Evolutionary conservation across 2,888 invertebrate genomes (phyloP).

Genomic region (Ichneumoninae sp.): DNA sequence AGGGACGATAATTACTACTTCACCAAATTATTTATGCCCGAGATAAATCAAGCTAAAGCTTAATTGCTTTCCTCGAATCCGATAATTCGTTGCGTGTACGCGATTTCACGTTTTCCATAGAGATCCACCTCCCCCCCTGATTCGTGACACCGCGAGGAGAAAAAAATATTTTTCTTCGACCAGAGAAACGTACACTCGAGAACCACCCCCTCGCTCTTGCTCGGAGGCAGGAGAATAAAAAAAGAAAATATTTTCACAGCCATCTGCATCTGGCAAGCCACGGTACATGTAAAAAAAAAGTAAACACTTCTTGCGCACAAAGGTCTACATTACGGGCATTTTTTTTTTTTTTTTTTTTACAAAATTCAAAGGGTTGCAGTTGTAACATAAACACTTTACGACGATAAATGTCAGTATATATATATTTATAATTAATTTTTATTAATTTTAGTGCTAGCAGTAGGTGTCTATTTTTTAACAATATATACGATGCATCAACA

Average conservation of each 20-base stretch:
- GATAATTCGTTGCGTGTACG: conserved; percentile 72
- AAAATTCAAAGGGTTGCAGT: no score
- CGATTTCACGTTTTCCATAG: conserved; percentile 69
- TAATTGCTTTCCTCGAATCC: conserved; percentile 80
- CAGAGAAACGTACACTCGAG: conserved; percentile 2
- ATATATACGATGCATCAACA: no score
- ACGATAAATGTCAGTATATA: no score
- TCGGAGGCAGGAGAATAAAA: background rate
- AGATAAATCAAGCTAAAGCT: conserved; percentile 82
- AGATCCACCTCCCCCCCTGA: background rate
- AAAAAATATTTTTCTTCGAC: conserved; percentile 20
- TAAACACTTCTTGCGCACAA: no score
- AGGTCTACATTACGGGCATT: no score
- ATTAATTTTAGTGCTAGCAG: no score
- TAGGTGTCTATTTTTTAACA: no score
- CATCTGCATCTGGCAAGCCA: no score
- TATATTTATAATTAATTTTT: no score
- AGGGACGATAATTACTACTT: conserved; percentile 82
- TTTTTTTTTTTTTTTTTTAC: no score
- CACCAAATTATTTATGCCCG: conserved; percentile 83
- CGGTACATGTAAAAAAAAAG: no score
- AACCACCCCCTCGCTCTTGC: background rate
- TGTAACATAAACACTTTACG: no score
- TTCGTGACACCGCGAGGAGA: conserved; percentile 23
- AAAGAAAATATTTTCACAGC: background rate